A percentile compares a stretch with the other conserved stretches of the same genome.
Conservation (phyloP, 2,113 vertebrate genomes). For the Pseudolaguvia tuberculata region DNA sequence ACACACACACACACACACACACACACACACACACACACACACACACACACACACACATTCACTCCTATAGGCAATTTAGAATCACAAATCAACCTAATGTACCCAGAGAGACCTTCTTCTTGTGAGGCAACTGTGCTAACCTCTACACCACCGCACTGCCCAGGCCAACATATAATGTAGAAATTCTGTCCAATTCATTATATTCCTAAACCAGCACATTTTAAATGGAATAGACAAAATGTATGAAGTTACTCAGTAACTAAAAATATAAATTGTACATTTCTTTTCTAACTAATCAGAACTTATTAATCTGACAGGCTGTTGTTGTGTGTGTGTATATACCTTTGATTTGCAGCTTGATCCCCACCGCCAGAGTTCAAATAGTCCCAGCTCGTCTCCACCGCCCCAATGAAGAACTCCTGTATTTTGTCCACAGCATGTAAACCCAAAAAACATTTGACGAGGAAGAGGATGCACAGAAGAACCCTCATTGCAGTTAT, state of each 20-base stretch:
- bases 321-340: neutral
- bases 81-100: no score
- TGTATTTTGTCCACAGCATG: conserved; percentile 31
- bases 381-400: conserved; percentile 48
- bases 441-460: neutral
- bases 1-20: no score
- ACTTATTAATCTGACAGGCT: neutral
- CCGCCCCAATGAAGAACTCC: conserved; percentile 44
- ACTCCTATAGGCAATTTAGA: no score
- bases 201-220: neutral
- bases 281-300: neutral
- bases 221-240: neutral
- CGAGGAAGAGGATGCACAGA: conserved; percentile 27
- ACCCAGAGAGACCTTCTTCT: no score
- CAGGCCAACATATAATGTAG: neutral
- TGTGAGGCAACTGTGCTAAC: no score
- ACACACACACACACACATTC: no score
- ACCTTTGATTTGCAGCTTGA: conserved; percentile 36
- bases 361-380: conserved; percentile 26
- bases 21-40: no score
- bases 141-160: no score
- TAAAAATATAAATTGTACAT: neutral
- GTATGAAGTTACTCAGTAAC: no score
- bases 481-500: conserved; percentile 39
- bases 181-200: neutral